phyloP scores from a whole-genome alignment of 2,113 vertebrate genomes.

The Platysteira castanea region DNA sequence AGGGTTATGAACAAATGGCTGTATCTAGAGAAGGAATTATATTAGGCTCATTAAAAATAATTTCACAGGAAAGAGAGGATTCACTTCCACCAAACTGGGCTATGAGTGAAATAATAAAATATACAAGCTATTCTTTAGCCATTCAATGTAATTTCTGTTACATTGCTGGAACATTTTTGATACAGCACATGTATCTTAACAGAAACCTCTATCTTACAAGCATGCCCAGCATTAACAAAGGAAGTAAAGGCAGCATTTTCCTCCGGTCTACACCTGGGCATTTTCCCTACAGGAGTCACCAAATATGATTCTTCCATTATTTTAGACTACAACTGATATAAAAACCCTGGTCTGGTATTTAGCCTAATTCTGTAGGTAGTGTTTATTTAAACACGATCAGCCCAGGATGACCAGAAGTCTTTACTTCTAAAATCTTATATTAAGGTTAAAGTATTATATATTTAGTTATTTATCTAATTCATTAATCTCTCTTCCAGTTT shows the following conservation, averaged over 20 bases:
- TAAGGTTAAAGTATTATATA: not conserved
- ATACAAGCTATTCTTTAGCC: slow-evolving; percentile 20
- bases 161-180: not conserved
- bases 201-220: not conserved
- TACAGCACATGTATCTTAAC: slow-evolving; percentile 14
- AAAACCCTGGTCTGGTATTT: not conserved
- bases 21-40: not conserved
- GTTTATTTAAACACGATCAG: not conserved
- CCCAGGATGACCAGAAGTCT: not conserved
- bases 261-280: not conserved
- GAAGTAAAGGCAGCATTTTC: not conserved
- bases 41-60: slow-evolving; percentile 54
- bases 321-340: not conserved
- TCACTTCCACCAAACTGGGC: not conserved
- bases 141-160: not conserved
- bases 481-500: not conserved
- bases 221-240: not conserved
- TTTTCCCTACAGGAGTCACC: not conserved
- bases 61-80: slow-evolving; percentile 42
- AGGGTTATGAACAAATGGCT: slow-evolving; percentile 6
- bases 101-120: slow-evolving; percentile 40
- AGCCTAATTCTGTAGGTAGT: not conserved
- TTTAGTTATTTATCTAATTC: not conserved
- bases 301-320: not conserved
- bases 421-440: not conserved